Conservation (phyloP, 2,113 vertebrate species). For the Stomatorhinus ivindoensis region DNA sequence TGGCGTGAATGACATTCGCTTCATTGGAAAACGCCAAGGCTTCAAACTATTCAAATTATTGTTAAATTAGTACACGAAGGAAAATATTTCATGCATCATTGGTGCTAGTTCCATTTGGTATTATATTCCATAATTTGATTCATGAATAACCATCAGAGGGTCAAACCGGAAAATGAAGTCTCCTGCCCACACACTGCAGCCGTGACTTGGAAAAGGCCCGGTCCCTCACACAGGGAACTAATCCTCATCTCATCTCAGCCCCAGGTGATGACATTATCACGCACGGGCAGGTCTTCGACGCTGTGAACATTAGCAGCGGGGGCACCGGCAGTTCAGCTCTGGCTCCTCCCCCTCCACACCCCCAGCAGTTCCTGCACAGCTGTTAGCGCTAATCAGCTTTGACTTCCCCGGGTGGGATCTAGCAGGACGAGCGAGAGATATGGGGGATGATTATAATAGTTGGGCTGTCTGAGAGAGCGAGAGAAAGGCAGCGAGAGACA, state of each 20-base stretch:
- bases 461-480: background rate
- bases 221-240: background rate
- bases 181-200: background rate
- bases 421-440: background rate
- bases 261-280: background rate
- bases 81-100: background rate
- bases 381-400: background rate
- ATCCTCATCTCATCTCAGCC: background rate
- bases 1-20: background rate
- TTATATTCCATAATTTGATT: background rate
- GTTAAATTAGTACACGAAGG: background rate
- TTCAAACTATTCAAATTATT: background rate
- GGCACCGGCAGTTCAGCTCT: background rate
- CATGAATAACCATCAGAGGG: background rate
- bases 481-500: no score
- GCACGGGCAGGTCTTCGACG: background rate
- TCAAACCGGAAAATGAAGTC: background rate
- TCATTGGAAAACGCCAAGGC: background rate
- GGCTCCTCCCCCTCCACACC: background rate
- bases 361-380: background rate
- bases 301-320: background rate
- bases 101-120: background rate
- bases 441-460: background rate
- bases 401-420: background rate
- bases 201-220: background rate